Conservation (phyloP, 2,797 vertebrate genomes). For the Poeciliopsis infans region DNA sequence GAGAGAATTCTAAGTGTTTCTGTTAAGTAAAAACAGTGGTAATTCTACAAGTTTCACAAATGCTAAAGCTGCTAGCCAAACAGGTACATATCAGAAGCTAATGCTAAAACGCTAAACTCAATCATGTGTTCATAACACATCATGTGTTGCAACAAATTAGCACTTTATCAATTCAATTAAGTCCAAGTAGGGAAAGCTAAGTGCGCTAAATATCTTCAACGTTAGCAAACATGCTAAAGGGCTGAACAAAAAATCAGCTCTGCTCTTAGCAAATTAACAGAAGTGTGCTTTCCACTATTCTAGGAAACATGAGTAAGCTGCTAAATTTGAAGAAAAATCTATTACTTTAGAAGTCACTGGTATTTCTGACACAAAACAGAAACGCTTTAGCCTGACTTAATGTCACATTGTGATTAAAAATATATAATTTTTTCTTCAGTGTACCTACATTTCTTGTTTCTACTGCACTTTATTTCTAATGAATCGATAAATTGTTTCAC, state of each 20-base stretch:
- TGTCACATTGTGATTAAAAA: neutral
- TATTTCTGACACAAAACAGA: neutral
- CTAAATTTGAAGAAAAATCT: neutral
- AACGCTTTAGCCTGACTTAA: neutral
- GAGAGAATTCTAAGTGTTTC: neutral
- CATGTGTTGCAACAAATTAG: too few species aligned
- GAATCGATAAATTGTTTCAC: neutral
- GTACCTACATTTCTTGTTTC: neutral
- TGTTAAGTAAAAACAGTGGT: neutral
- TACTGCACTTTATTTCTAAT: conserved; percentile 10
- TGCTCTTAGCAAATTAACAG: too few species aligned
- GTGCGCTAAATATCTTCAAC: too few species aligned
- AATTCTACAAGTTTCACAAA: neutral
- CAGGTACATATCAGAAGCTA: too few species aligned
- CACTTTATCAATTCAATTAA: too few species aligned
- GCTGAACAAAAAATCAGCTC: too few species aligned
- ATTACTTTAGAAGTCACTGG: neutral
- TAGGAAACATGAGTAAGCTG: neutral
- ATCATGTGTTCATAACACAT: too few species aligned
- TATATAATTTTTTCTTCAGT: neutral
- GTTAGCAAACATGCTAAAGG: too few species aligned
- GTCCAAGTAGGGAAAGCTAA: too few species aligned
- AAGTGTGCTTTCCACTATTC: neutral
- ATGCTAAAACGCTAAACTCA: too few species aligned
- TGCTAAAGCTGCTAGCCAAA: too few species aligned